phyloP scores from a whole-genome alignment of 2,113 vertebrate species.

The Promerops cafer region DNA sequence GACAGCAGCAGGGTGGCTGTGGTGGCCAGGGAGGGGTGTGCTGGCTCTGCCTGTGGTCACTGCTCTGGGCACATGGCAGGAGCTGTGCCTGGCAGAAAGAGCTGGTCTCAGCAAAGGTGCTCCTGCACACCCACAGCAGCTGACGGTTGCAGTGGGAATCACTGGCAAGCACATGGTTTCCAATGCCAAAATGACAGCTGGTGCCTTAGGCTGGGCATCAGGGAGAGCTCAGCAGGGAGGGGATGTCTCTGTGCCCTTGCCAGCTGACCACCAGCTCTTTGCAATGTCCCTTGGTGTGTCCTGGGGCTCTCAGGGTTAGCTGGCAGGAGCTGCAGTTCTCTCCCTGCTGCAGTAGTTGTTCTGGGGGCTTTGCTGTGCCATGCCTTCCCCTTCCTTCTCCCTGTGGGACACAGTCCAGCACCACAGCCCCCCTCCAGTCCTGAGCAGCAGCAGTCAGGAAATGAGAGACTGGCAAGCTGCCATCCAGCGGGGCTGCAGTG shows the following conservation, averaged over 20 bases:
- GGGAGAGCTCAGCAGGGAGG: background rate
- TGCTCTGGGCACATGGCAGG: rapidly evolving
- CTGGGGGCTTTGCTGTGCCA: background rate
- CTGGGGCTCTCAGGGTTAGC: background rate
- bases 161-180: background rate
- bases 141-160: background rate
- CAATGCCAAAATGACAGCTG: background rate
- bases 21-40: rapidly evolving
- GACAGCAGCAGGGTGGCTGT: background rate
- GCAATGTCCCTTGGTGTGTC: rapidly evolving
- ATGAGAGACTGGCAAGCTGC: background rate
- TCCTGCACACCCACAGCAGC: background rate
- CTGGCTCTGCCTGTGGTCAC: background rate
- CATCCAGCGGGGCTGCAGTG: rapidly evolving
- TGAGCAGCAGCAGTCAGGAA: background rate
- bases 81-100: background rate
- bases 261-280: background rate
- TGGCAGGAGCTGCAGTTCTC: background rate
- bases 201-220: background rate
- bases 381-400: background rate
- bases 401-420: background rate
- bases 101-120: background rate
- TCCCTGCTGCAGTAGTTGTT: background rate
- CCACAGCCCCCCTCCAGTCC: background rate
- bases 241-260: background rate